Base-by-base conservation (phyloP, 2,113 vertebrate genomes). In the Oostethus manadensis region DNA sequence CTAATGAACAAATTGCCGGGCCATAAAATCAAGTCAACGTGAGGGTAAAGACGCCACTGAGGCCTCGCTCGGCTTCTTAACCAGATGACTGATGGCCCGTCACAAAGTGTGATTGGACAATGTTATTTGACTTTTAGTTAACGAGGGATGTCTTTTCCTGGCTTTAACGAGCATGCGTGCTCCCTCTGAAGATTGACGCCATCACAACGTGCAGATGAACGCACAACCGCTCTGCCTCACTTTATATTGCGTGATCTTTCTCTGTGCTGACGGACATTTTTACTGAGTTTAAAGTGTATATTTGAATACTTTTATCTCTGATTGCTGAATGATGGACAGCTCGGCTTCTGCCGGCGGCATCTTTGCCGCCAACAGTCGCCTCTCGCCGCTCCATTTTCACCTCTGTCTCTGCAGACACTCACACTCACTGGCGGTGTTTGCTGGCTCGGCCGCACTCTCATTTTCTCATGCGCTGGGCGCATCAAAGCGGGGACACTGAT, bases 381-480 rank as follows among this genome's bases (percentile, higher is more conserved):
- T 38, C 56, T 10, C 56, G 21, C 40, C 42, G 1, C 50, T 69
- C 51, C 35, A 29, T 58, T 66, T 65, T 46, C 58, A 54, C n/a
- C 17, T 63, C 40, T 9, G 9, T 20, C 17, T 53, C 11, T 23
- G 22, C 57, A 0, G 43, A 15, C 15, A 1, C 29, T n/a, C 7
- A n/a, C 15, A 0, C 23, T 26, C 15, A 42, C 11, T 14, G 38
- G 38, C 38, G 38, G 38, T 42, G 38, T 42, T 42, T 42, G 38
- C 13, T 14, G 38, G 13, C 11, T 13, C 11, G 38, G 38, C 38
- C 13, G 10, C 10, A 14, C 11, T 47, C 50, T 55, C n/a, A 4
- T 23, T 40, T 57, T 22, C 21, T 70, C 29, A 10, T 56, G 40
- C 43, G 10, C 17, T 5, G 18, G 20, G 35, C 16, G 43, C 35